Base-by-base conservation (phyloP, 2,888 invertebrate genomes). In the Cartodere bifasciata region DNA sequence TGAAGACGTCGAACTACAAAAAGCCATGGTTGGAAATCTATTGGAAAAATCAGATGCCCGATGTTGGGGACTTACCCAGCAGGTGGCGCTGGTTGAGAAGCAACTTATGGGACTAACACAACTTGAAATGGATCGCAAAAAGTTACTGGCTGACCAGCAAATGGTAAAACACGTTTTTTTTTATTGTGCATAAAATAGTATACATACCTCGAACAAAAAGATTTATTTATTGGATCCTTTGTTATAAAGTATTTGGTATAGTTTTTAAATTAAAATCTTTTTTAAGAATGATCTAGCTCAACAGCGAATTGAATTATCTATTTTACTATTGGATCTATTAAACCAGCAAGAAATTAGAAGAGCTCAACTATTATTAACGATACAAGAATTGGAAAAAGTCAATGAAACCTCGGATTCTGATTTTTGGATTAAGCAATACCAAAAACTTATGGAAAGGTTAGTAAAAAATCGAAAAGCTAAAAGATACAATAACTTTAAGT, bases 401-500 rank as follows among this genome's bases (percentile, higher is more conserved):
- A 62, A 65, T 41, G 64, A 60, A 35, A 60, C 62, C 41, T 60
- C 54, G 28, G 56, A 63, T 2, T 60, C 67, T 43, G 73, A 75
- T 49, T 82, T 78, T 54, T 82, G 82, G 82, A 58, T 83, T 39
- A 66, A 71, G 48, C 87, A 87, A 56, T 90, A 86, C 56, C 88
- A 90, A 56, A 71, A 75, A 42, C 59, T 90, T 23, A 65, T 88
- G 52, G 83, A 87, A 52, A 71, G 54, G 57, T 59, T 43, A 29
- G 10, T 20, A 3, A 29, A 15, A 6, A 10, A n/a, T n/a, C n/a
- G n/a, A n/a, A n/a, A n/a, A n/a, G n/a, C n/a, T n/a, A n/a, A n/a
- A n/a, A n/a, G n/a, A n/a, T n/a, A n/a, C n/a, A n/a, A n/a, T n/a
- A n/a, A n/a, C n/a, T n/a, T n/a, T n/a, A n/a, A n/a, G n/a, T n/a